phyloP scores from a whole-genome alignment of 2,888 invertebrate genomes.

The Ditula angustiorana region DNA sequence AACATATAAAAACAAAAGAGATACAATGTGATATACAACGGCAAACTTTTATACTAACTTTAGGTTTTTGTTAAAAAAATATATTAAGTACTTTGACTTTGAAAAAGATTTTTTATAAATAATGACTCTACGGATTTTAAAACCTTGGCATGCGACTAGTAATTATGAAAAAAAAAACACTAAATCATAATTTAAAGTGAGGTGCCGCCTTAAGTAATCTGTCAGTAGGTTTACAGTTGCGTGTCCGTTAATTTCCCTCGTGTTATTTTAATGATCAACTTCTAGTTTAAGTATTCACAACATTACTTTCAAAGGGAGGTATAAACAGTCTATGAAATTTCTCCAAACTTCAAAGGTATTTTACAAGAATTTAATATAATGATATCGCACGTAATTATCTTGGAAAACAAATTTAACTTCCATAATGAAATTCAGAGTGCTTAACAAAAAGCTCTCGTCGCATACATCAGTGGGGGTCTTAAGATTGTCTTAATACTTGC shows the following conservation, averaged over 20 bases:
- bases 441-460: slow-evolving; percentile 25
- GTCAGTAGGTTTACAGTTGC: too few relatives aligned
- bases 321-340: slow-evolving; percentile 19
- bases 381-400: slow-evolving; percentile 39
- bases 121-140: too few relatives aligned
- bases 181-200: background rate
- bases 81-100: too few relatives aligned
- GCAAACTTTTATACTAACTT: too few relatives aligned
- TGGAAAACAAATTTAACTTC: slow-evolving; percentile 29
- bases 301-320: background rate
- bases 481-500: slow-evolving; percentile 17
- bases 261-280: slow-evolving; percentile 9
- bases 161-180: too few relatives aligned
- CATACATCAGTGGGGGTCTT: slow-evolving; percentile 32
- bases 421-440: slow-evolving; percentile 30
- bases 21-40: too few relatives aligned
- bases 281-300: slow-evolving; percentile 10
- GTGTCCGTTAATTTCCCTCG: background rate
- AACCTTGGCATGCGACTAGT: too few relatives aligned
- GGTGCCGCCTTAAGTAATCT: too few relatives aligned
- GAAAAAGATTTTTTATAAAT: too few relatives aligned
- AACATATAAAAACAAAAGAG: too few relatives aligned
- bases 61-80: too few relatives aligned
- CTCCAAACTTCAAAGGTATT: slow-evolving; percentile 26
- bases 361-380: slow-evolving; percentile 39